phyloP scores from a whole-genome alignment of 2,113 vertebrate genomes.

The Odontophorus gujanensis region DNA sequence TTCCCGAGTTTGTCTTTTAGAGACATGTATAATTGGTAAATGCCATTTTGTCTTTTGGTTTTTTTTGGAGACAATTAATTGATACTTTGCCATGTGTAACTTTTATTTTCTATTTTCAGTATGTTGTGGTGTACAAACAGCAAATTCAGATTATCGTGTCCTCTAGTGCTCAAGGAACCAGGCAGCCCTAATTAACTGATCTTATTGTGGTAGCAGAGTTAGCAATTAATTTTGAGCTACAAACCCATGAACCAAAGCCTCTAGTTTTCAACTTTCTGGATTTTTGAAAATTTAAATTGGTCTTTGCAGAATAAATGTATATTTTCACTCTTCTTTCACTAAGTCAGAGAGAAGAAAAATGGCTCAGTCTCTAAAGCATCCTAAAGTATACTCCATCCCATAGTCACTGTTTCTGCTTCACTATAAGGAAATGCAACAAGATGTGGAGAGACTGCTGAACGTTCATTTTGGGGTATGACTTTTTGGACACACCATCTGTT shows the following conservation, averaged over 20 bases:
- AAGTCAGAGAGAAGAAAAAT: neutral
- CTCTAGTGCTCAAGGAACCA: constrained; percentile 51
- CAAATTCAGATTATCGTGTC: constrained; percentile 39
- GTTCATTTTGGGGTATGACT: neutral
- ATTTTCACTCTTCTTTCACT: neutral
- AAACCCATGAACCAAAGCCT: constrained; percentile 14
- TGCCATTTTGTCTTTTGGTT: constrained; percentile 56
- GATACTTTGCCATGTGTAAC: constrained; percentile 60
- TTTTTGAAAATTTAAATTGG: constrained; percentile 61
- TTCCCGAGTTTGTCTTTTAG: constrained; percentile 30
- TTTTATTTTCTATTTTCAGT: constrained; percentile 68
- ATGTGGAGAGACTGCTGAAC: neutral
- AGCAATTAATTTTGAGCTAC: constrained; percentile 70
- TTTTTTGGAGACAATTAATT: constrained; percentile 64
- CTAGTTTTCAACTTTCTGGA: constrained; percentile 46
- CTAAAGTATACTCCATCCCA: neutral
- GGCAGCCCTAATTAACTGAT: constrained; percentile 59
- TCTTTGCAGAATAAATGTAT: constrained; percentile 55
- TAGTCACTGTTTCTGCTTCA: neutral
- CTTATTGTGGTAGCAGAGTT: constrained; percentile 59
- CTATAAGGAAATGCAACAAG: neutral
- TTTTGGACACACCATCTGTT: neutral
- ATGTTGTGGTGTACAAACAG: constrained; percentile 11
- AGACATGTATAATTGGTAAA: constrained; percentile 57
- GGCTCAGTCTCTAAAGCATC: neutral